Evolutionary conservation across 53 echinoderm and acorn worm genomes (phyloP).

Genomic region (Echinarachnius parma): DNA sequence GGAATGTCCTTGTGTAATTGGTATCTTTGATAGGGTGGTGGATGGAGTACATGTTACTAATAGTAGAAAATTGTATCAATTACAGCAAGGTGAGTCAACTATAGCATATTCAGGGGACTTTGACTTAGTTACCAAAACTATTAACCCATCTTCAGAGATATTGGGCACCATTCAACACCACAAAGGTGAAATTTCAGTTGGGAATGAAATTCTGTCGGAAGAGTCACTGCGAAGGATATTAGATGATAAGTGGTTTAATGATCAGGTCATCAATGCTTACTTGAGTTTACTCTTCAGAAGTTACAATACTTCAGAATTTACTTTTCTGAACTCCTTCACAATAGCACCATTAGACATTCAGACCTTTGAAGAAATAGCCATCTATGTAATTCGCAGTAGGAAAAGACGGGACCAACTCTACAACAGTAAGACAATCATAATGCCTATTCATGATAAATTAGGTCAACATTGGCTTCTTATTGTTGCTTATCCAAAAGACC

Average conservation of each 20-base stretch:
- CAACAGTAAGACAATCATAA: background rate
- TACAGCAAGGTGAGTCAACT: background rate
- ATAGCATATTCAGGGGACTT: background rate
- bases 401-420: background rate
- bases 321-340: background rate
- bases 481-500: background rate
- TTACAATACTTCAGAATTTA: background rate
- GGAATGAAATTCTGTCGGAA: background rate
- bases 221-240: background rate
- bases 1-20: background rate
- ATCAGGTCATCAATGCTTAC: constrained; percentile 4
- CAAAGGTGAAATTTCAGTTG: background rate
- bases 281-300: background rate
- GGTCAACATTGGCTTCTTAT: background rate
- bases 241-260: constrained; percentile 10
- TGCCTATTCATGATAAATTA: background rate
- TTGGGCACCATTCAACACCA: background rate
- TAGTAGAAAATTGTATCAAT: background rate
- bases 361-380: background rate
- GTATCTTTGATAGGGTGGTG: background rate
- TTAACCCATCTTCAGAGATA: background rate
- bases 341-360: background rate
- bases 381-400: background rate
- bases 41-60: background rate
- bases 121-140: background rate